These are phyloP conservation scores for Camponotus pennsylvanicus DNA, from an alignment of 1,140 invertebrate genomes.

Conservation along the genomic window DNA sequence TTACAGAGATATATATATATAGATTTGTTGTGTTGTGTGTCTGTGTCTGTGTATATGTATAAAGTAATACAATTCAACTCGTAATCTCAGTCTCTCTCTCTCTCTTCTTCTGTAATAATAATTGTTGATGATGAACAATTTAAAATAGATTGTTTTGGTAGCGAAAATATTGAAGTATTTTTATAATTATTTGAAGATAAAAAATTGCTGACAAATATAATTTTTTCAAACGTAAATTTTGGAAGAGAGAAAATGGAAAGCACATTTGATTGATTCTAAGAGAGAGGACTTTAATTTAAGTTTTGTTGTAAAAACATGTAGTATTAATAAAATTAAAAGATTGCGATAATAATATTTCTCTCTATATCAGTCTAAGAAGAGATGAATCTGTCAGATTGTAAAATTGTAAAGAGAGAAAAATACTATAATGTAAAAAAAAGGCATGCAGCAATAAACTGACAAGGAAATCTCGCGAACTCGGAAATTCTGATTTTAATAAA, in stretches of 20 bases:
- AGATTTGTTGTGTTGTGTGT: too few species aligned
- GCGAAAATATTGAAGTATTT: neutral
- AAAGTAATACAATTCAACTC: too few species aligned
- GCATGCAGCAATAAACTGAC: too few species aligned
- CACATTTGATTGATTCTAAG: neutral
- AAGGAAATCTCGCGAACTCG: too few species aligned
- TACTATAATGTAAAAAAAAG: too few species aligned
- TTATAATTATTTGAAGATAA: conserved; percentile 1
- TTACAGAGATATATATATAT: neutral
- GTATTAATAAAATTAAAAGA: too few species aligned
- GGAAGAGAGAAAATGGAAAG: neutral
- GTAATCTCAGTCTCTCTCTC: neutral
- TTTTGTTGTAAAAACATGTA: neutral
- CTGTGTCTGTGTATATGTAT: too few species aligned
- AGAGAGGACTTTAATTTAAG: neutral
- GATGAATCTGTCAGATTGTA: neutral
- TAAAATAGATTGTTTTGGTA: neutral
- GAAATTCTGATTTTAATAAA: too few species aligned
- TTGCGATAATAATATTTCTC: too few species aligned
- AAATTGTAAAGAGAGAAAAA: neutral
- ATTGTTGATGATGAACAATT: neutral
- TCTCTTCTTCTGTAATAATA: neutral
- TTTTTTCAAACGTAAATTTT: neutral
- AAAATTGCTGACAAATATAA: neutral
- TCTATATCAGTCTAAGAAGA: too few species aligned